These are phyloP conservation scores for Brachypteracias leptosomus DNA, from an alignment of 2,113 vertebrate species.

Conservation along the genomic window DNA sequence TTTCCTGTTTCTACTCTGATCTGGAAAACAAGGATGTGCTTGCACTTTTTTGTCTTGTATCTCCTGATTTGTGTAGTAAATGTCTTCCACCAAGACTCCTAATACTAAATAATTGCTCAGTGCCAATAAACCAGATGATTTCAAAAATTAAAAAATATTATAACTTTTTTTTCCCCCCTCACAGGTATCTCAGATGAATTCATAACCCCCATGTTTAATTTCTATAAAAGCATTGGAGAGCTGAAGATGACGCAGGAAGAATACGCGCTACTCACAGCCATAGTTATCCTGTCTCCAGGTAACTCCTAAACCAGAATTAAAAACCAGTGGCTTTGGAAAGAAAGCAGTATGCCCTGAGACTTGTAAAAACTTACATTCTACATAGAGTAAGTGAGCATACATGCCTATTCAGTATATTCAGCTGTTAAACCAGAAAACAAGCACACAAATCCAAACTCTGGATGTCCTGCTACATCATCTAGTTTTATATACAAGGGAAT, in stretches of 20 bases:
- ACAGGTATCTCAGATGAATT: slow-evolving; percentile 94
- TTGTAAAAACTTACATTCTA: not conserved
- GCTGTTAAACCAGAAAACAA: not conserved
- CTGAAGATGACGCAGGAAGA: slow-evolving; percentile 93
- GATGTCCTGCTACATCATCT: not conserved
- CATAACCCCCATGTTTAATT: slow-evolving; percentile 95
- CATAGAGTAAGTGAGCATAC: not conserved
- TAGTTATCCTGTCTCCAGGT: slow-evolving; percentile 96
- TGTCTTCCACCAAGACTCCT: not conserved
- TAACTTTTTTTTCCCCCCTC: not conserved
- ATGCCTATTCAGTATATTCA: not conserved
- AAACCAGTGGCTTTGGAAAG: not conserved
- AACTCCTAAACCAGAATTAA: slow-evolving; percentile 23
- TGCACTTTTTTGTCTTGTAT: not conserved
- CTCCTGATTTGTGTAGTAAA: not conserved
- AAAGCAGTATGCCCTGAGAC: not conserved
- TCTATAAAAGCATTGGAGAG: slow-evolving; percentile 93
- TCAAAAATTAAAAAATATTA: not conserved
- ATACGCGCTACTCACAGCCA: slow-evolving; percentile 92
- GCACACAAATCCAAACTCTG: not conserved
- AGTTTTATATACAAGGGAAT: not conserved
- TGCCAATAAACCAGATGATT: not conserved
- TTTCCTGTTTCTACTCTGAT: not conserved
- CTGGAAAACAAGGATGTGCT: not conserved
- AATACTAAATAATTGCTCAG: not conserved